Percentiles rank a stretch among this genome's conserved stretches.
These are phyloP conservation scores for Rhadina sibilatrix DNA, from an alignment of 2,113 vertebrate species.

Conservation along the genomic window DNA sequence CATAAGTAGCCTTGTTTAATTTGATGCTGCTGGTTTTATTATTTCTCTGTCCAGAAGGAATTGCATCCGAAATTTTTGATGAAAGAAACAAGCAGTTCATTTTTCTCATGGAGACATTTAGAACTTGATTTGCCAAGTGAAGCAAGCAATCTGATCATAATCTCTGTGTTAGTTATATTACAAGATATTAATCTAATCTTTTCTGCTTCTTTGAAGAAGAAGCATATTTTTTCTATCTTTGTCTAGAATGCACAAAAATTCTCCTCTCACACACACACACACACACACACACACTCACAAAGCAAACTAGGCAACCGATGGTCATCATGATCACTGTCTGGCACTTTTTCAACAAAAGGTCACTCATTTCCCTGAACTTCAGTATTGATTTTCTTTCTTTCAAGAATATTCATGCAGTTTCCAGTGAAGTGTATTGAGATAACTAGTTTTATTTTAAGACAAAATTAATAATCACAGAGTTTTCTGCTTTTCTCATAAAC, in stretches of 20 bases:
- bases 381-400: not conserved
- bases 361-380: not conserved
- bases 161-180: not conserved
- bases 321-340: rapidly evolving
- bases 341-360: not conserved
- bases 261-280: too few species aligned
- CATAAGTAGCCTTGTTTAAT: not conserved
- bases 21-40: not conserved
- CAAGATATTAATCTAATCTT: not conserved
- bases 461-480: not conserved
- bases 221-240: not conserved
- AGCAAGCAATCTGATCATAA: not conserved
- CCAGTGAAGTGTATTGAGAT: not conserved
- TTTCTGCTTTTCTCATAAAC: not conserved
- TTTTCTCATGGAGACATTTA: not conserved
- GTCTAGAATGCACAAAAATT: not conserved
- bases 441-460: not conserved
- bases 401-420: not conserved
- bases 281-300: not conserved
- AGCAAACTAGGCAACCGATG: not conserved
- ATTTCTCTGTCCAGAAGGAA: not conserved
- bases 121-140: not conserved
- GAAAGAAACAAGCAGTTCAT: not conserved
- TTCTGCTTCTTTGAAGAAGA: not conserved
- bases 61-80: not conserved